phyloP scores from a whole-genome alignment of 2,113 vertebrate genomes.

The Rallus limicola region DNA sequence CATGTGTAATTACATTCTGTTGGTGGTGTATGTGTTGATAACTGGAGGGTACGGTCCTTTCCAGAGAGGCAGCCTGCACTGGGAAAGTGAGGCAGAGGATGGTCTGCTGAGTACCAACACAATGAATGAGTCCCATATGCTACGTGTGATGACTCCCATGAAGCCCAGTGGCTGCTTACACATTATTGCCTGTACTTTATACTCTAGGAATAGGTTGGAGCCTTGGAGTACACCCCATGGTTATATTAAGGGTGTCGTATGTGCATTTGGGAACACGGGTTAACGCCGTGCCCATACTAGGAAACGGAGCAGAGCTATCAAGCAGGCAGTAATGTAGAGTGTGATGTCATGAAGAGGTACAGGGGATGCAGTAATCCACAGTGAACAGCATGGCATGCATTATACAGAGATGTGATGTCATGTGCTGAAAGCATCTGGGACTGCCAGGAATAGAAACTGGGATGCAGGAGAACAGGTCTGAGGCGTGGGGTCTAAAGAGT shows the following conservation, averaged over 20 bases:
- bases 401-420: background rate
- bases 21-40: background rate
- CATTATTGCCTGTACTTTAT: background rate
- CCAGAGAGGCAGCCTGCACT: background rate
- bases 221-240: accelerated
- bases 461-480: background rate
- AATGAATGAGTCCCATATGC: accelerated
- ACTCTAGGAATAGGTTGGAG: background rate
- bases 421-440: background rate
- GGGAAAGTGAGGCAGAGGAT: background rate
- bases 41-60: accelerated
- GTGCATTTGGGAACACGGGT: background rate
- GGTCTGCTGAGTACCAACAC: background rate
- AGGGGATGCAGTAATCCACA: background rate
- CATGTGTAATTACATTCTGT: background rate
- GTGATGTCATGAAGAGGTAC: background rate
- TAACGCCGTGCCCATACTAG: background rate
- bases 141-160: background rate
- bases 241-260: background rate
- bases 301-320: background rate
- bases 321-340: background rate
- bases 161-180: background rate
- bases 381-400: accelerated
- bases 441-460: background rate
- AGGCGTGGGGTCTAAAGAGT: accelerated